These are phyloP conservation scores for Bucco capensis DNA, from an alignment of 2,113 vertebrate species.

Conservation along the genomic window DNA sequence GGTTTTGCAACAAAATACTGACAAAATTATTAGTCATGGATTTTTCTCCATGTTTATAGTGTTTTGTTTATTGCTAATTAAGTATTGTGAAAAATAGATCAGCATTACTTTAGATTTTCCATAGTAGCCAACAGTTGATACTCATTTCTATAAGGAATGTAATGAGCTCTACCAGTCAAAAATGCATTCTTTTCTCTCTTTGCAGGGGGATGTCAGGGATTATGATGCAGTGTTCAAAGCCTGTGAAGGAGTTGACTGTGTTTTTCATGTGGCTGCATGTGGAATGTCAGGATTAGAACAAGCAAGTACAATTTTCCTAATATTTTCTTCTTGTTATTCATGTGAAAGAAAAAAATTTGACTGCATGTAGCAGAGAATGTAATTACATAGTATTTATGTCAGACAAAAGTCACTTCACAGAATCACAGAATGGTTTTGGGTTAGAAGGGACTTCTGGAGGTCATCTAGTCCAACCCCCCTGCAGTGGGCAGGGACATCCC, in stretches of 20 bases:
- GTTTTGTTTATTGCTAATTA: neutral
- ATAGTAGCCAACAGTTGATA: neutral
- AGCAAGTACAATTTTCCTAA: conserved; percentile 68
- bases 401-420: neutral
- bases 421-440: too few species aligned
- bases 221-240: conserved; percentile 79
- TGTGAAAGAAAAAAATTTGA: neutral
- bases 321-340: neutral
- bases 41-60: neutral
- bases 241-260: conserved; percentile 85
- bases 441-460: too few species aligned
- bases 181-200: neutral
- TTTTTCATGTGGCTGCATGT: conserved; percentile 91
- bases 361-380: neutral
- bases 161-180: neutral
- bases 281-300: conserved; percentile 91
- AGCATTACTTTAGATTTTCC: neutral
- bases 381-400: neutral
- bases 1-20: conserved; percentile 4
- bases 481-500: too few species aligned
- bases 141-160: neutral
- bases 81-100: neutral
- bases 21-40: neutral
- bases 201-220: conserved; percentile 87
- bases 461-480: too few species aligned